Evolutionary conservation across 2,113 vertebrate species (phyloP), one percentile per base, ranked within the genome.

Genomic region (Recurvirostra avosetta): DNA sequence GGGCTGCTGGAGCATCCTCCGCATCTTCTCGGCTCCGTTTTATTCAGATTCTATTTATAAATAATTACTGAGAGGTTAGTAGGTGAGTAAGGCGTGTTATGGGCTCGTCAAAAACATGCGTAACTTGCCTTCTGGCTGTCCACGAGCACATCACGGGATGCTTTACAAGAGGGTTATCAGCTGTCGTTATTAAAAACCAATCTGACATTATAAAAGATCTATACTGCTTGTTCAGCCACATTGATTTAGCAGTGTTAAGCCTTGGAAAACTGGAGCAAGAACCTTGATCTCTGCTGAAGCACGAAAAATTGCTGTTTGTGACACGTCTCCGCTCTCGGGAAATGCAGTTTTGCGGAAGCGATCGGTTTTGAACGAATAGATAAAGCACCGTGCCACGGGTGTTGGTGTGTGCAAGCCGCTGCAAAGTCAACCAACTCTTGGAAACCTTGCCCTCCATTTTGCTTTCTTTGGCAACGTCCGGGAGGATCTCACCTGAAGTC

Each of bases 201-300:
- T 95, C 49, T 79, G 94, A 86, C 67, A 49, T 94, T 94, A 92
- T 83, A 86, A 77, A 86, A 94, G 76, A 92, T 95, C 96, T 32
- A 86, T 95, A 58, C 53, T 36, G 83, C 88, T 88, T 49, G 6
- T 86, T 93, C 91, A 91, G 93, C 86, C 86, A n/a, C 90, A 95
- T 96, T 76, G 95, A 97, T 95, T 97, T 65, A 86, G 92, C 75
- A 25, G 9, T 25, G 71, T 90, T 90, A 88, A 96, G 68, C 55
- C 83, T 32, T 20, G 38, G 86, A 86, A 96, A 88, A 91, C 79
- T n/a, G 65, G 92, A 94, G 90, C 50, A 21, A 71, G 90, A 66
- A 32, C 84, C 95, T 94, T 92, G 96, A 91, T 95, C 92, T 94
- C 68, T 84, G 92, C 86, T 89, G 93, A 94, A 86, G 93, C 92